Conservation (phyloP, 2,888 invertebrate genomes). For the Hirtodrosophila alboralis region DNA sequence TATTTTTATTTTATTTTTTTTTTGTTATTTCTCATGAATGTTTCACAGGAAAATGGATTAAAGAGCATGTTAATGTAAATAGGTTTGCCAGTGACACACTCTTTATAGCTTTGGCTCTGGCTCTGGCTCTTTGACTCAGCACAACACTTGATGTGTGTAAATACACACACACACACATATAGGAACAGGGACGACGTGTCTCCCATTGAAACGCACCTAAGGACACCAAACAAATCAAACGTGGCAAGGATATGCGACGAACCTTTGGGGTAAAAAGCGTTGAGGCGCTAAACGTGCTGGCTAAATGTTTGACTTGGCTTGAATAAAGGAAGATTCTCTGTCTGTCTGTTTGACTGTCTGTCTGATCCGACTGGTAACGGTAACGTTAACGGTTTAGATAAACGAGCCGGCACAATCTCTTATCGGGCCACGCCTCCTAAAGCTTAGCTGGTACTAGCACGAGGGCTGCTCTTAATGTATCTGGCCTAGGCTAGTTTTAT, state of each 20-base stretch:
- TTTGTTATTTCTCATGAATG: neutral
- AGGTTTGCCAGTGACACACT: conserved; percentile 27
- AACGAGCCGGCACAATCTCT: conserved; percentile 13
- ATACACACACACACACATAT: conserved; percentile 2
- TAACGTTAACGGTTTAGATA: conserved; percentile 15
- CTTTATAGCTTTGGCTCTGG: conserved; percentile 22
- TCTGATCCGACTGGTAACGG: conserved; percentile 7
- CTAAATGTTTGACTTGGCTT: conserved; percentile 60
- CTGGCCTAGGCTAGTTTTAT: too few relatives aligned
- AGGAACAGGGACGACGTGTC: conserved; percentile 17
- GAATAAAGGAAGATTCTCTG: conserved; percentile 10
- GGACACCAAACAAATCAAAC: conserved; percentile 66
- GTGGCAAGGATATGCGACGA: conserved; percentile 36
- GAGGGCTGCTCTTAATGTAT: too few relatives aligned
- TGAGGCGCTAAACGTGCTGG: conserved; percentile 57
- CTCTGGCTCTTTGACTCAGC: conserved; percentile 3
- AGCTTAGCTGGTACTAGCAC: too few relatives aligned
- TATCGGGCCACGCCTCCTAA: conserved; percentile 24
- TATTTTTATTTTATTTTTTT: too few relatives aligned
- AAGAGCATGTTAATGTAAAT: conserved; percentile 34
- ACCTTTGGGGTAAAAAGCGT: conserved; percentile 37
- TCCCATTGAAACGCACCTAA: conserved; percentile 33
- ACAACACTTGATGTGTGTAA: conserved; percentile 21
- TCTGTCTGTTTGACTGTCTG: too few relatives aligned
- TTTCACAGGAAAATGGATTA: conserved; percentile 28